Base-by-base conservation (phyloP, 2,113 vertebrate species). In the Oxygymnocypris stewartii region DNA sequence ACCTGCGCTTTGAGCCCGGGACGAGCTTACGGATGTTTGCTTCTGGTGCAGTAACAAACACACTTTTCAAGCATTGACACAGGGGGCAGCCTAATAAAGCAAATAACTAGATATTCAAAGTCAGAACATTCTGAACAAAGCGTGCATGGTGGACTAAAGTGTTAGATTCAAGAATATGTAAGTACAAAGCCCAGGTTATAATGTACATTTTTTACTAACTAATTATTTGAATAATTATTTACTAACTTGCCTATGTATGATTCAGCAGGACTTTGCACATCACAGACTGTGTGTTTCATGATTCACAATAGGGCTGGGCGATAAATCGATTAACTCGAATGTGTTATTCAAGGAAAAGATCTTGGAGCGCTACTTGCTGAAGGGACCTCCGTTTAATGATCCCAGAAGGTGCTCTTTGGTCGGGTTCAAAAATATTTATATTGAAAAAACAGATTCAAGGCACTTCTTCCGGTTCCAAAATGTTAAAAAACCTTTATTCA, bases 1-100 rank as follows among this genome's bases (percentile, higher is more conserved):
- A 86, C 67, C 75, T 71, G 74, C 23, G 2, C 12, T 75, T 31
- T 54, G 42, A 40, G 44, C 59, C 37, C 25, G 13, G 74, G 74
- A 85, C 74, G 69, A 87, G 61, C 84, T 83, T 40, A 35, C 0
- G 44, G 31, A 28, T 82, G 82, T 82, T 82, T 81, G 59, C 82
- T 85, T 84, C 57, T 37, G 79, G 51, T 57, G 86, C 79, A 28
- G 86, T 61, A 79, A 85, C 16, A 73, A 37, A 47, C 12, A n/a
- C 16, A 31, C 18, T 37, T 63, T 65, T 63, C 12, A 63, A 49
- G 40, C n/a, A 37, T 6, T 82, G 2, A 81, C 78, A 37, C 6
- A 16, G 47, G 61, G 11, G 13, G 4, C 71, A 51, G 8, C 28
- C 28, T 4, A 42, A 71, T 78, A 49, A 75, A 44, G 86, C 54